Conservation (phyloP, 2,888 invertebrate genomes). For the Melanophora roralis region DNA sequence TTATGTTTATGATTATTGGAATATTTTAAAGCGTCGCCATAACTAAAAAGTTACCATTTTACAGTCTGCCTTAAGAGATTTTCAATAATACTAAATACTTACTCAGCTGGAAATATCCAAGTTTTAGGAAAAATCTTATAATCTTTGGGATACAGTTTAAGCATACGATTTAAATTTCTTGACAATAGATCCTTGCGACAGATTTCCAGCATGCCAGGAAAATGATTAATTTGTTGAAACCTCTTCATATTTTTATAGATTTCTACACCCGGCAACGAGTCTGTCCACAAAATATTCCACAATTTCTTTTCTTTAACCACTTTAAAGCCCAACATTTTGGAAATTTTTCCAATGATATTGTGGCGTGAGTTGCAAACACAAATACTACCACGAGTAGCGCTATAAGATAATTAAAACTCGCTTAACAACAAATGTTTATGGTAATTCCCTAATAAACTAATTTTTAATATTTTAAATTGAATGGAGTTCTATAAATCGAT, state of each 20-base stretch:
- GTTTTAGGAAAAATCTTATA: conserved; percentile 96
- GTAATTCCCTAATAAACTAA: no score
- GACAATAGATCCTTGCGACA: conserved; percentile 93
- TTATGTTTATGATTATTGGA: conserved; percentile 79
- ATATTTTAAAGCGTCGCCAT: conserved; percentile 83
- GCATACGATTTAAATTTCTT: conserved; percentile 92
- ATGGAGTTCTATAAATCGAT: no score
- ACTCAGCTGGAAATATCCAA: conserved; percentile 96
- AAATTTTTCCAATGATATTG: conserved; percentile 72
- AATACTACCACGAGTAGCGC: conserved; percentile 71
- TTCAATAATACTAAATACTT: conserved; percentile 75
- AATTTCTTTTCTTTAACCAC: conserved; percentile 85
- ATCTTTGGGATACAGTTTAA: conserved; percentile 90
- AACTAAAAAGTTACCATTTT: conserved; percentile 72
- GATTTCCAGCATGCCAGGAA: conserved; percentile 93
- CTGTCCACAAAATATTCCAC: conserved; percentile 95
- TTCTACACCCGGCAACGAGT: conserved; percentile 90
- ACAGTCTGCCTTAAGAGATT: neutral
- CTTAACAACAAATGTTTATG: no score
- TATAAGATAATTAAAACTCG: conserved; percentile 37
- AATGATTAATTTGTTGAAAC: conserved; percentile 95
- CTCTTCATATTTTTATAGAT: conserved; percentile 94
- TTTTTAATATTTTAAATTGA: no score
- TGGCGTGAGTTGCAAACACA: conserved; percentile 73
- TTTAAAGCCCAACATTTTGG: conserved; percentile 73